Base-by-base conservation (phyloP, 92 coral and sea anemone genomes). In the Montipora capitata region DNA sequence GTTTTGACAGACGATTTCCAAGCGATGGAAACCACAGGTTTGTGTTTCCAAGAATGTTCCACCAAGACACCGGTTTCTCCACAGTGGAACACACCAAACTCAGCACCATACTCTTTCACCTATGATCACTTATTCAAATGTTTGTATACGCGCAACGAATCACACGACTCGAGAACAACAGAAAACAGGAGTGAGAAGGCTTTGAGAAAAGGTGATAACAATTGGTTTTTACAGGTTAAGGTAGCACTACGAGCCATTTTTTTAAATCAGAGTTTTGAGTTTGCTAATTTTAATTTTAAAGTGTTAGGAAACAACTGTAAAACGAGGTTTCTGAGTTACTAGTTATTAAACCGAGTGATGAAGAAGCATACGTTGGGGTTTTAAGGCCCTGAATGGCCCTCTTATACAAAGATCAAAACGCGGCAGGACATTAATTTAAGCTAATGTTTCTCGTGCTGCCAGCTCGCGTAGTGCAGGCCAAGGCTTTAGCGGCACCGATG, bases 51-150 rank as follows among this genome's bases (percentile, higher is more conserved):
- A 11, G 52, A 39, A 61, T 81, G 52, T 42, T 49, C 77, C 41
- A 10, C 68, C 77, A 69, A 68, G n/a, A 8, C 52, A 40, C 68
- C 16, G 54, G 68, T 40, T 15, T 12, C 67, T 69, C 65, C 41
- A 6, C 65, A 11, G 54, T 13, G 78, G 68, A 52, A 38, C 40
- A 52, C 88, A 44, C 51, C 58, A 7, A 57, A 62, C 13, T 39
- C 74, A 13, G 68, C 66, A 17, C 68, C 83, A 51, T 85, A 43
- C 56, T 85, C 82, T 1, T 91, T 91, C 57, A 91, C 94, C 0
- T 88, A 91, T 56, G 90, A 89, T 15, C 75, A 87, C 64, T 79
- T 91, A 7, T 71, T 81, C 81, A 78, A 85, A 27, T 91, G 89
- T 62, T 67, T 91, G 89, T 91, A 91, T 80, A 77, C 68, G 74